Base-by-base conservation (phyloP, 2,797 vertebrate genomes). In the Tachyglossus aculeatus region DNA sequence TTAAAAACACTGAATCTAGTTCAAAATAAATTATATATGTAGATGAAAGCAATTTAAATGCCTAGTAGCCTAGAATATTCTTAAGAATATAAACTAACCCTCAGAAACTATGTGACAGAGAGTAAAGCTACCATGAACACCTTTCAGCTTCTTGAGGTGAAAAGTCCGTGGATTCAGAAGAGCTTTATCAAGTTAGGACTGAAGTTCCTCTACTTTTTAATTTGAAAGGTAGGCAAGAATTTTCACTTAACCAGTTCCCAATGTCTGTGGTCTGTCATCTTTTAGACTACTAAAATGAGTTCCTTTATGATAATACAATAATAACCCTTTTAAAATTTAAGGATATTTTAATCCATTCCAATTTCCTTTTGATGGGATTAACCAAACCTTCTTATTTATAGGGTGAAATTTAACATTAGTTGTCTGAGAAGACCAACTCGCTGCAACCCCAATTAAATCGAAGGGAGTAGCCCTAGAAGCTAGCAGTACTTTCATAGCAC, bases 291-390 rank as follows among this genome's bases (percentile, higher is more conserved):
- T 71, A 80, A 78, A 63, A 71, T 38, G 73, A 82, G 65, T 77
- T 83, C 67, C 72, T 80, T 80, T 80, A 77, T 73, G 83, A 83
- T 71, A 70, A 61, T 81, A 34, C 74, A 81, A 78, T 81, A 87
- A 86, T 73, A 66, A 81, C 71, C 51, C 34, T 78, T 65, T 70
- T 81, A n/a, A 75, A 74, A 80, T 68, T 86, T 84, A 79, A 70
- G 80, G 85, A 87, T 85, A 73, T 78, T 86, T 87, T 73, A 88
- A 85, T 78, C 77, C 82, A 85, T 33, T n/a, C n/a, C n/a, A n/a
- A n/a, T n/a, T 83, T 83, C 71, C 72, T 81, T 88, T 87, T 81
- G 76, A 87, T 76, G 56, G 39, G 84, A 84, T 79, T 77, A 85
- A 74, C 73, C 75, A 88, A 85, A 65, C 69, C 80, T 61, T 87